phyloP scores from a whole-genome alignment of 2,113 vertebrate species.

The Uria lomvia region DNA sequence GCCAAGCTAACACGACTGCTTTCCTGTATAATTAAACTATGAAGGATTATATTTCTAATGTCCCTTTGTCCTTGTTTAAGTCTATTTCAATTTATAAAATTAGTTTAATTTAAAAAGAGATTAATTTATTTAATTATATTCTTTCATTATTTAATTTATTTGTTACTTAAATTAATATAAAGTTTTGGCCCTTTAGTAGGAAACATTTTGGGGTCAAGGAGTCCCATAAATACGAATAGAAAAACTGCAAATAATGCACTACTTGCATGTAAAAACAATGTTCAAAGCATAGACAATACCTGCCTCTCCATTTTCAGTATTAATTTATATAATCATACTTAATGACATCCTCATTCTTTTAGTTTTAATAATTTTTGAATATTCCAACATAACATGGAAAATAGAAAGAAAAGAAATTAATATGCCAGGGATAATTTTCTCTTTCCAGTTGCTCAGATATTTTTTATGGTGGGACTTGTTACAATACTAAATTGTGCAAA shows the following conservation, averaged over 20 bases:
- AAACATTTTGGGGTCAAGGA: not conserved
- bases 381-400: not conserved
- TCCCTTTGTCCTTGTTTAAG: conserved; percentile 9
- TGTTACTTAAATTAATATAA: not conserved
- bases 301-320: not conserved
- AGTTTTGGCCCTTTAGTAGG: not conserved
- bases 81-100: not conserved
- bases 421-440: not conserved
- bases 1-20: not conserved
- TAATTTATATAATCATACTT: not conserved
- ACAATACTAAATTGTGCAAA: not conserved
- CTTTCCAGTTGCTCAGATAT: not conserved
- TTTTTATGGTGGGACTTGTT: not conserved
- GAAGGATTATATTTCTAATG: not conserved
- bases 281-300: not conserved
- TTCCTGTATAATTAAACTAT: not conserved
- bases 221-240: not conserved
- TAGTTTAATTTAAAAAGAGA: not conserved
- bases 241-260: not conserved
- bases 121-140: not conserved
- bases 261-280: not conserved
- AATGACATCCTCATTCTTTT: not conserved
- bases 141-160: not conserved
- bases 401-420: not conserved
- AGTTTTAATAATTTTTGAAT: not conserved